Evolutionary conservation across 2,888 invertebrate genomes (phyloP), one percentile per base, ranked within the genome.

Genomic region (Tinea semifulvella): DNA sequence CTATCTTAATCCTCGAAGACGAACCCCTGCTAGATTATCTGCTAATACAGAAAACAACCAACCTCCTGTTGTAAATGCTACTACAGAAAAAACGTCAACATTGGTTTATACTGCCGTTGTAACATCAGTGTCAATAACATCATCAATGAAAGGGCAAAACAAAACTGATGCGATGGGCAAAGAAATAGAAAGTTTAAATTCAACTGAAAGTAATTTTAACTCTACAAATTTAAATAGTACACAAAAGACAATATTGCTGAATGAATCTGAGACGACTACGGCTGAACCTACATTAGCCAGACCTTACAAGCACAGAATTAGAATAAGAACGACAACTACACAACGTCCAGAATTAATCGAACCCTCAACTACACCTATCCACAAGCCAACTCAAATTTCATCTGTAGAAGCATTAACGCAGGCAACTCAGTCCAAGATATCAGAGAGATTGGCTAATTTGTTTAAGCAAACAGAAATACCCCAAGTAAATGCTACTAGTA

Each of bases 51-150:
- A 77, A 55, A 66, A 50, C 48, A 53, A 54, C 26, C 47, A 57
- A 17, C 54, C 58, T 2, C 54, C 56, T 45, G 16, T 53, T 16
- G 50, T 62, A 4, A 77, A 77, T 55, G 53, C 68, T 20, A 76
- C 77, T 2, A 80, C 81, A 27, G 73, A 77, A 55, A 75, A 76
- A 53, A 63, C 68, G 27, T 67, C 82, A 5, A 77, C 81, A n/a
- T 68, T 80, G 28, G 74, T 82, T 4, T 81, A 80, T 46, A 82
- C 82, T 4, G 82, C 82, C 2, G 82, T 82, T 27, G 82, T 82
- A 0, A 83, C 82, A 20, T 82, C 82, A 28, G 71, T 83, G 13
- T 82, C 82, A 5, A 77, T 82, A 50, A 82, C 82, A 18, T 82
- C 82, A 2, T 81, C 82, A 17, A 72, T 80, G 57, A 81, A 80